Conservation (phyloP, 2,888 invertebrate genomes). For the Aphodius granarius region DNA sequence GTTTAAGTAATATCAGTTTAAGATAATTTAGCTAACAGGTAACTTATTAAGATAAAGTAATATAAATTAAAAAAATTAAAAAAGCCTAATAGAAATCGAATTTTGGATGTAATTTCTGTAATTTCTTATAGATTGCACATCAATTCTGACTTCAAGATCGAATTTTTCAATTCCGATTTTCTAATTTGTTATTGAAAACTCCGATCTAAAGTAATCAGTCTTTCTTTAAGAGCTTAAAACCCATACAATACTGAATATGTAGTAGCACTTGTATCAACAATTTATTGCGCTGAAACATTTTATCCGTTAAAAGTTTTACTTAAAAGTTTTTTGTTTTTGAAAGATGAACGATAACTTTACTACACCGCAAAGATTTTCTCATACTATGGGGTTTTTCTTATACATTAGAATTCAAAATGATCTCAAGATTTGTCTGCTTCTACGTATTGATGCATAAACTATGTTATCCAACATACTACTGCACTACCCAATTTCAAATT, state of each 20-base stretch:
- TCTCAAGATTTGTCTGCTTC: neutral
- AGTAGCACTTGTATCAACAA: neutral
- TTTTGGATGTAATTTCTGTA: neutral
- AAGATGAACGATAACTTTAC: neutral
- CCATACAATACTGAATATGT: neutral
- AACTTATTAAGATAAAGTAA: too few species aligned
- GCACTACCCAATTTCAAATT: neutral
- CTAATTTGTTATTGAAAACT: neutral
- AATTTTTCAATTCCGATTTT: too few species aligned
- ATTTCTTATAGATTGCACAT: too few species aligned
- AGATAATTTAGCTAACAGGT: too few species aligned
- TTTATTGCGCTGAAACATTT: neutral
- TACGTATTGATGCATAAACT: neutral
- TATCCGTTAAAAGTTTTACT: neutral
- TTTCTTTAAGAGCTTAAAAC: neutral
- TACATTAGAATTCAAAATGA: neutral
- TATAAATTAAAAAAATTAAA: neutral
- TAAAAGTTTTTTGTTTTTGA: neutral
- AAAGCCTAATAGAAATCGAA: too few species aligned
- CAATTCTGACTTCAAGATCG: too few species aligned
- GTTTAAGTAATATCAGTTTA: neutral
- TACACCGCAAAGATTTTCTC: neutral
- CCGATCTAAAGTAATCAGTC: neutral
- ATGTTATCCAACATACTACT: neutral
- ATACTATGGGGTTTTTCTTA: neutral